Evolutionary conservation across 2,113 vertebrate species (phyloP), one percentile per base, ranked within the genome.

Genomic region (Meleagris gallopavo): DNA sequence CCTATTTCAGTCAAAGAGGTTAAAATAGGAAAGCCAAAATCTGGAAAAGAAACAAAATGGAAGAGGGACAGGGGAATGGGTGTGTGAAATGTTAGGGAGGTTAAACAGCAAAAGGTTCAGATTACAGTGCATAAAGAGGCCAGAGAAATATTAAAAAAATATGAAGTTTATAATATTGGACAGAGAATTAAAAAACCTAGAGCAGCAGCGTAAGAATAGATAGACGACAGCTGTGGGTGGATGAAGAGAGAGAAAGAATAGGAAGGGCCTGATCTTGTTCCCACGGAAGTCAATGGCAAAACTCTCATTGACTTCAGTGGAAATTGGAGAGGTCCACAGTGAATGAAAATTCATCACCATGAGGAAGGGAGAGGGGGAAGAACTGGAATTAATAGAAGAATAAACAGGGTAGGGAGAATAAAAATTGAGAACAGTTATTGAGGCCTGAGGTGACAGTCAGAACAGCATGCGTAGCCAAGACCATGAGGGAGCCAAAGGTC

Each of bases 201-300:
- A 93, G 83, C 95, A 95, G 65, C 89, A 86, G 29, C 78, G 61
- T 36, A 90, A 88, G 82, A 94, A 92, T 91, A 95, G 95, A 96
- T 62, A 94, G 91, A 87, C 1, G 50, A 96, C 96, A 96, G 95
- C 96, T 97, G 93, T 93, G 94, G 88, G 86, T 93, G 89, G 74
- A 74, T 97, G 87, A 95, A 78, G 65, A 67, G 40, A 62, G 58
- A 88, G 57, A 82, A 89, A 94, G 88, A 95, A 81, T 45, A 93
- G 41, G 75, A 66, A 94, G 88, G 46, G 46, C 45, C 75, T 66
- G 60, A 83, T 5, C 55, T 88, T 61, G 13, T 81, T 91, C 86
- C 69, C 75, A 88, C 30, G 1, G 65, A 95, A 95, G 78, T 93
- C 72, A 80, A 81, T 48, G 46, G 85, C 38, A 88, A 89, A 96